Base-by-base conservation (phyloP, 2,888 invertebrate genomes). In the Heliothis peltigera region DNA sequence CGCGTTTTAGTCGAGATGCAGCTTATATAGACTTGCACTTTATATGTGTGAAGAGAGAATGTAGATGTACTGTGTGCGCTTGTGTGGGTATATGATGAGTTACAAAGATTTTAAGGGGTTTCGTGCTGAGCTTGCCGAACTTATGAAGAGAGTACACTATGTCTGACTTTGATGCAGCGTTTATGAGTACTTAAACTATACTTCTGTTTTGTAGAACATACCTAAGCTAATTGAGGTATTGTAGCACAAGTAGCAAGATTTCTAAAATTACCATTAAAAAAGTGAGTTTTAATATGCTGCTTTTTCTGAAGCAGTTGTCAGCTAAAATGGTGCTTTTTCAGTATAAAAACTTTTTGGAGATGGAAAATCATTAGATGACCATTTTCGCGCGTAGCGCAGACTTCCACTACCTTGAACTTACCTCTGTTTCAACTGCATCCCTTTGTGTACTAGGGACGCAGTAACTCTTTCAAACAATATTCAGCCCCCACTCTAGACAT, bases 1-100 rank as follows among this genome's bases (percentile, higher is more conserved):
- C 74, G 62, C 53, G 42, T 63, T 75, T 70, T 72, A 72, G 59
- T 55, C 53, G 64, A 68, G 69, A 67, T 70, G 69, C 64, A 66
- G 52, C 61, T 66, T 69, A 56, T 53, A 56, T 53, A 49, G 51
- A 54, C 18, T 28, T n/a, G 21, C 22, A 56, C 35, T 60, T 57
- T 57, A 58, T 61, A 21, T 48, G 12, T 57, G 10, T 28, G 54
- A 51, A 32, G n/a, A 32, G 21, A 17, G 46, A 17, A 48, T 25
- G n/a, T 19, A 65, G 39, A n/a, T n/a, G n/a, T 32, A 32, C 4
- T 51, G 47, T 59, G 17, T 54, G 51, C 3, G 12, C 42, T 35
- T 44, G 53, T n/a, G 21, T n/a, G 47, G n/a, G 18, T 7, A 4
- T 25, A 15, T 2, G 4, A 19, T 8, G 52, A 42, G 32, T 58